These are phyloP conservation scores for Protonemura montana DNA, from an alignment of 2,888 invertebrate species.

Conservation along the genomic window DNA sequence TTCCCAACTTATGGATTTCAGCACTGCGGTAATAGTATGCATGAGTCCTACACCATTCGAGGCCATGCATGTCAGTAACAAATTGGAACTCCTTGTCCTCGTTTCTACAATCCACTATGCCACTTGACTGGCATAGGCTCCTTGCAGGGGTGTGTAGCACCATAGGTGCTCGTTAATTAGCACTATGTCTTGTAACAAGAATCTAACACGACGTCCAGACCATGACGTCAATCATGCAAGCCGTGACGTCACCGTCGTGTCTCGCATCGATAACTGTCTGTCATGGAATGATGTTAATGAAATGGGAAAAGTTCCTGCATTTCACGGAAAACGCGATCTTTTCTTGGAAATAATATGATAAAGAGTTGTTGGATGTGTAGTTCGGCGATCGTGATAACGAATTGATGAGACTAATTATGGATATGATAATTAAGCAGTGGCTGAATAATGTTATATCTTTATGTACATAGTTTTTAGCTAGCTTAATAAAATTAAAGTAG, in stretches of 20 bases:
- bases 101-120: background rate
- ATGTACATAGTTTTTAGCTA: no score
- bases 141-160: background rate
- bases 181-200: background rate
- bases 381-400: background rate
- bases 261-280: background rate
- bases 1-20: background rate
- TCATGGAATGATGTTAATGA: background rate
- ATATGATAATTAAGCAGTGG: no score
- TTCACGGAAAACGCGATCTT: background rate
- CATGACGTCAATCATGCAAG: background rate
- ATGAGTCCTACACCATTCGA: background rate
- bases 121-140: background rate
- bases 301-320: background rate
- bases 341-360: background rate
- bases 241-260: background rate
- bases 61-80: background rate
- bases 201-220: background rate
- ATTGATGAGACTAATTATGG: background rate
- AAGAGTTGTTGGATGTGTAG: background rate
- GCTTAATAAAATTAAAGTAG: no score
- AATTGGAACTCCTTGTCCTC: background rate
- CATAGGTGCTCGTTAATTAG: background rate
- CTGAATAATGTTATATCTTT: no score
- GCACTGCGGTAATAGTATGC: background rate